Base-by-base conservation (phyloP, 2,113 vertebrate genomes). In the Trochalopteron elliotii region DNA sequence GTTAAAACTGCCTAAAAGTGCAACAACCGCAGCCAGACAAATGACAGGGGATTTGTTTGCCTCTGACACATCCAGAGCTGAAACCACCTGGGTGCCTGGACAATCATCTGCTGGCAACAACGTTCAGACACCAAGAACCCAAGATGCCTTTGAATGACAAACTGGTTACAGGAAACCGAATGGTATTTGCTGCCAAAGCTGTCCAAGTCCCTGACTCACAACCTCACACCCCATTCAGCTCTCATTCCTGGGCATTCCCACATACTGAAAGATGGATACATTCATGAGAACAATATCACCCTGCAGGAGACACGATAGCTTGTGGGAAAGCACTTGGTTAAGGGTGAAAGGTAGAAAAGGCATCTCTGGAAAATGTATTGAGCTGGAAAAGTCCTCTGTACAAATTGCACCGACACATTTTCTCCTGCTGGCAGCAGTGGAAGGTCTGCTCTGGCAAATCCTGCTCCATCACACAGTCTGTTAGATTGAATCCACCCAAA, bases 71-170 rank as follows among this genome's bases (percentile, higher is more conserved):
- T 63, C 44, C 30, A 37, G 91, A 79, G 68, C 55, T 67, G 65
- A 83, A 91, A 81, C 56, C 67, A 93, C 92, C 85, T 86, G 71
- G 85, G 18, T 83, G 63, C 84, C 67, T 31, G 76, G 85, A 90
- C 88, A 83, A 49, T n/a, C 71, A 74, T 88, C 87, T 81, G 60
- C 92, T 93, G 92, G 75, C 71, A 94, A 16, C 31, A 49, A 7
- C 0, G 0, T 44, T 75, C 80, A 87, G 76, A 60, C 89, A 90
- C 52, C 64, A 64, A 27, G 82, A 95, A 52, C 40, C 20, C n/a
- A 37, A 75, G 75, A 68, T 50, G 61, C 33, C 57, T 65, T 37
- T 45, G 57, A 80, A 50, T 13, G 52, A 87, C 88, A 89, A 50
- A 23, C 28, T 13, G 15, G 76, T 67, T 82, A 90, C 37, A 87